These are phyloP conservation scores for Rhamnusium bicolor DNA, from an alignment of 2,888 invertebrate genomes.

Conservation along the genomic window DNA sequence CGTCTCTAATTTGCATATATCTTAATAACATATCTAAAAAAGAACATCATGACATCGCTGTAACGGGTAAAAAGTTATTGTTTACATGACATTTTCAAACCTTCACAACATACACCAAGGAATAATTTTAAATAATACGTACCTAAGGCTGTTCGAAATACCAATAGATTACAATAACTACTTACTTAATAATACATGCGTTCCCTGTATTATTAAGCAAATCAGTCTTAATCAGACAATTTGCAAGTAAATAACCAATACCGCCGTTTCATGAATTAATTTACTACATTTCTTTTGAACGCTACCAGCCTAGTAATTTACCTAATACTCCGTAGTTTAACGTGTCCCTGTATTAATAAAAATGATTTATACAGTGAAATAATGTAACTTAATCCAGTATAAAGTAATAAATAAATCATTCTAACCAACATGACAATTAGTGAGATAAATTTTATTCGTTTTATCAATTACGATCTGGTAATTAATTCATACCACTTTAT, in stretches of 20 bases:
- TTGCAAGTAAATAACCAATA: conserved; percentile 20
- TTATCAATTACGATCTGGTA: conserved; percentile 26
- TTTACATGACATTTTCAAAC: conserved; percentile 4
- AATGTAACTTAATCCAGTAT: conserved; percentile 41
- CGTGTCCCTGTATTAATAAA: conserved; percentile 34
- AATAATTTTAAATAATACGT: no score
- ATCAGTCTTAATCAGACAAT: conserved; percentile 13
- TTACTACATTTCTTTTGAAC: background rate
- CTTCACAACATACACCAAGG: conserved; percentile 1
- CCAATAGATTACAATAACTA: conserved; percentile 15
- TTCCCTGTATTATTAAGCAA: conserved; percentile 9
- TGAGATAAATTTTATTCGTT: conserved; percentile 27
- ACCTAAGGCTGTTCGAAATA: background rate
- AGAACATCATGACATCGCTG: background rate
- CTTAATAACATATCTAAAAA: no score
- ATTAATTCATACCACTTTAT: conserved; percentile 26
- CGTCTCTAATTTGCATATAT: background rate
- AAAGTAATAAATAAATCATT: conserved; percentile 41
- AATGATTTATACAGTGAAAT: conserved; percentile 41
- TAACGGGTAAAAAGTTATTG: conserved; percentile 6
- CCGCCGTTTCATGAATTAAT: conserved; percentile 21
- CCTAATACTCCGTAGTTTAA: background rate
- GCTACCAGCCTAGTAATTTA: conserved; percentile 4
- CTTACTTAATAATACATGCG: conserved; percentile 4
- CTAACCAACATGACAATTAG: conserved; percentile 29